These are phyloP conservation scores for Saguinus imperator DNA, from an alignment of 2,113 vertebrate genomes.

Conservation along the genomic window DNA sequence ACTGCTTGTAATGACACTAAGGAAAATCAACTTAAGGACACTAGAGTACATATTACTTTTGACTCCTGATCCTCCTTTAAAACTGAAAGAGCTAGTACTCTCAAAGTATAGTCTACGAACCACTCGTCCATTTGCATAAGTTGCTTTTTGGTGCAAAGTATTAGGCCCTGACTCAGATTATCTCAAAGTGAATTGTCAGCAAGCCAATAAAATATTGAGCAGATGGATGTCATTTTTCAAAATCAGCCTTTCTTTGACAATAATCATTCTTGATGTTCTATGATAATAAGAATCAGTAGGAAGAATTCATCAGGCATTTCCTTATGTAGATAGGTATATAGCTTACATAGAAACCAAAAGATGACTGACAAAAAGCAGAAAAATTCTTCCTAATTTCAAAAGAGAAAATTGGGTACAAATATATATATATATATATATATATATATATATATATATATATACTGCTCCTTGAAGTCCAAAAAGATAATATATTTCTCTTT, in stretches of 20 bases:
- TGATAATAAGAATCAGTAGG: constrained; percentile 49
- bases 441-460: not conserved
- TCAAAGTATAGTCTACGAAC: constrained; percentile 44
- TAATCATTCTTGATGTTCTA: constrained; percentile 43
- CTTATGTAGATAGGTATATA: not conserved
- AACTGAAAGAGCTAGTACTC: not conserved
- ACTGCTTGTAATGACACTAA: not conserved
- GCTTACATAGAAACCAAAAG: constrained; percentile 21
- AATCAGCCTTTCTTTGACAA: constrained; percentile 54
- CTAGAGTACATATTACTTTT: constrained; percentile 6
- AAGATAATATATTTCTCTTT: constrained; percentile 25
- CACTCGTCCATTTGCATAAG: constrained; percentile 46
- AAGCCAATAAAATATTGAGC: constrained; percentile 40
- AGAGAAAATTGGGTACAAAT: not conserved
- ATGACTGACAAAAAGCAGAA: not conserved
- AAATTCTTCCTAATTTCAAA: constrained; percentile 49
- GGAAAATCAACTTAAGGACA: constrained; percentile 44
- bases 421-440: no score
- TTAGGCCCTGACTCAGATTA: constrained; percentile 53
- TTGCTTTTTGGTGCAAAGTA: constrained; percentile 60
- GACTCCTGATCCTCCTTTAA: constrained; percentile 12
- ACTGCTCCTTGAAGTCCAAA: not conserved
- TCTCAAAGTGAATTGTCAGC: constrained; percentile 57
- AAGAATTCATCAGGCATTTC: constrained; percentile 55
- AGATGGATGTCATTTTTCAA: constrained; percentile 62